Evolutionary conservation across 2,797 vertebrate species (phyloP).

Genomic region (Microcaecilia unicolor): DNA sequence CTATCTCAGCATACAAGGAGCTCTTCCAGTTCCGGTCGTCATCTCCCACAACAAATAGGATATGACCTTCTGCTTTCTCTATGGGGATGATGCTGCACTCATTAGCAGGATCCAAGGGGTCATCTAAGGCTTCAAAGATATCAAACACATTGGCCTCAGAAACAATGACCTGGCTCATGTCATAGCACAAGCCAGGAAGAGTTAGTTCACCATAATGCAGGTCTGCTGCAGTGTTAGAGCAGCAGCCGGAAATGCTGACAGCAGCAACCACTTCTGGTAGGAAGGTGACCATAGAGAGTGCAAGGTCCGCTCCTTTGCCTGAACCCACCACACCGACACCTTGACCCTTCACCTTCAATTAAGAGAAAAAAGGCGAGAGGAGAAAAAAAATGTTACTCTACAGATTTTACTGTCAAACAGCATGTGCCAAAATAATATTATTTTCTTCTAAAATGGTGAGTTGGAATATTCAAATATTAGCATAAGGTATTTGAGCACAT

Average conservation of each 20-base stretch:
- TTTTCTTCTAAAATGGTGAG: not conserved
- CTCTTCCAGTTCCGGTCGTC: slow-evolving; percentile 51
- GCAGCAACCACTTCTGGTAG: slow-evolving; percentile 46
- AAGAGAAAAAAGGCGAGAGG: not conserved
- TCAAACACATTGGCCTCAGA: slow-evolving; percentile 37
- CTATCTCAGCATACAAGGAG: slow-evolving; percentile 41
- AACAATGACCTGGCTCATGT: slow-evolving; percentile 36
- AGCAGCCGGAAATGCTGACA: slow-evolving; percentile 44
- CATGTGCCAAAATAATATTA: slow-evolving; percentile 3
- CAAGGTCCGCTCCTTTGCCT: slow-evolving; percentile 52
- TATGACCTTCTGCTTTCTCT: slow-evolving; percentile 46
- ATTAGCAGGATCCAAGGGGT: slow-evolving; percentile 41
- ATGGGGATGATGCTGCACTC: slow-evolving; percentile 33
- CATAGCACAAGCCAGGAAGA: slow-evolving; percentile 40
- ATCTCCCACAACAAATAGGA: slow-evolving; percentile 48
- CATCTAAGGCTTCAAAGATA: slow-evolving; percentile 42
- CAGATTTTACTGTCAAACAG: slow-evolving; percentile 5
- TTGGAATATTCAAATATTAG: slow-evolving; percentile 24
- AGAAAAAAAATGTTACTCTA: no score
- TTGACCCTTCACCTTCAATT: slow-evolving; percentile 43
- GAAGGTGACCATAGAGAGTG: slow-evolving; percentile 51
- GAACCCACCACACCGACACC: slow-evolving; percentile 49
- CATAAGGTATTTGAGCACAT: not conserved
- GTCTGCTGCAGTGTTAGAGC: slow-evolving; percentile 41
- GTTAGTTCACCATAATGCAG: slow-evolving; percentile 36